A percentile compares a stretch with the other conserved stretches of the same genome.
Evolutionary conservation across 2,888 invertebrate species (phyloP).

Genomic region (Conchocele bisecta): DNA sequence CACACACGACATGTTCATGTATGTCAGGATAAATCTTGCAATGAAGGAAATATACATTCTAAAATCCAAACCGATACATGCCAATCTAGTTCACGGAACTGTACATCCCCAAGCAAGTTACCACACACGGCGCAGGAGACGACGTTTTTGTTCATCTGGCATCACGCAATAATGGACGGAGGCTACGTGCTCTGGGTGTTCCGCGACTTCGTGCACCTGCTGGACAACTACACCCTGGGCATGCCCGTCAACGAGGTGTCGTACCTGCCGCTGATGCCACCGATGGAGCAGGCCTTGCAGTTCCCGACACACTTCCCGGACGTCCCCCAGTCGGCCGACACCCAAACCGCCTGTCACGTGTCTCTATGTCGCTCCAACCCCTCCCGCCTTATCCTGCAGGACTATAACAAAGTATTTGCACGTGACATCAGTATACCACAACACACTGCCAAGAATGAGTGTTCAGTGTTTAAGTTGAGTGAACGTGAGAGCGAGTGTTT

Average conservation of each 20-base stretch:
- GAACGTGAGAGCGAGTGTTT: slow-evolving; percentile 19
- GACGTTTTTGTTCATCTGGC: slow-evolving; percentile 43
- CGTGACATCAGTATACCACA: slow-evolving; percentile 21
- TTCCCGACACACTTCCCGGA: background rate
- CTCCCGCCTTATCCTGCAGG: background rate
- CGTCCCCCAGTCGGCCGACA: background rate
- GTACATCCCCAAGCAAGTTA: too few species aligned
- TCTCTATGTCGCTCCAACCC: background rate
- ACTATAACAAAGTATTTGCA: slow-evolving; percentile 33
- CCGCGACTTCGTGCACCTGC: slow-evolving; percentile 46
- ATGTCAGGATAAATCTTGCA: background rate
- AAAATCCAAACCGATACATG: background rate
- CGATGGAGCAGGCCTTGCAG: slow-evolving; percentile 23
- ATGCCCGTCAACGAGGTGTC: background rate
- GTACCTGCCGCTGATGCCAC: slow-evolving; percentile 42
- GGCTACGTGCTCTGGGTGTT: slow-evolving; percentile 51
- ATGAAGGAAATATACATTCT: background rate
- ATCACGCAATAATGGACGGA: slow-evolving; percentile 54
- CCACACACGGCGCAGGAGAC: slow-evolving; percentile 10
- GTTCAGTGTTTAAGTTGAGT: slow-evolving; percentile 32
- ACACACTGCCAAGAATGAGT: slow-evolving; percentile 24
- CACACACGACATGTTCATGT: background rate
- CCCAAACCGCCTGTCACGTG: too few species aligned
- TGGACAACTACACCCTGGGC: slow-evolving; percentile 34
- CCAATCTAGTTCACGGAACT: too few species aligned